Percentiles rank a stretch among this genome's conserved stretches.
Conservation (phyloP, 2,113 vertebrate genomes). For the Anser cygnoides region DNA sequence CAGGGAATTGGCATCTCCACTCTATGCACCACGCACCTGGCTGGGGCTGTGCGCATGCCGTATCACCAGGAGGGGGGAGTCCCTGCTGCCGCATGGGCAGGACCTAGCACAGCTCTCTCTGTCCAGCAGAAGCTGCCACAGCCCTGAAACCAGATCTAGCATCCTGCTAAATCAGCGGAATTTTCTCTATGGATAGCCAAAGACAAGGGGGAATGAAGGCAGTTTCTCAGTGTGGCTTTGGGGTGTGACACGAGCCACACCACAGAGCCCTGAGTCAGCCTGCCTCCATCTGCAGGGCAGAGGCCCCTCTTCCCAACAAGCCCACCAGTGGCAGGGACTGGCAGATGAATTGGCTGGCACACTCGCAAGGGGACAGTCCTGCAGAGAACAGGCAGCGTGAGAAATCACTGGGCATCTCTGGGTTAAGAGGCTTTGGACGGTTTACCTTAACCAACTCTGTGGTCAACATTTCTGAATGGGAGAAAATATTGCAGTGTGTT, state of each 20-base stretch:
- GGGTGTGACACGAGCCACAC: background rate
- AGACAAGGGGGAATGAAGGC: background rate
- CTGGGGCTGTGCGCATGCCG: background rate
- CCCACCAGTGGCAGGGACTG: background rate
- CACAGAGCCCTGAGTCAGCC: background rate
- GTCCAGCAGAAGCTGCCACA: background rate
- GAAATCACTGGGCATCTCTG: background rate
- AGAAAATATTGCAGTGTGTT: background rate
- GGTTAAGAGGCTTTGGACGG: background rate
- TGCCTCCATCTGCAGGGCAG: background rate
- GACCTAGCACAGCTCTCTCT: background rate
- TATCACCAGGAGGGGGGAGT: background rate
- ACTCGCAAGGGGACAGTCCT: rapidly evolving
- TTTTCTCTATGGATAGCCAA: background rate
- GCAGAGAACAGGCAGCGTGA: background rate
- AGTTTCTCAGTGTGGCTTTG: background rate
- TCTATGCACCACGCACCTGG: background rate
- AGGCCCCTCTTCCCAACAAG: background rate
- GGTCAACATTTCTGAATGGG: background rate
- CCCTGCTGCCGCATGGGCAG: background rate
- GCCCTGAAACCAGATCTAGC: background rate
- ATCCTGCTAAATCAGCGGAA: background rate
- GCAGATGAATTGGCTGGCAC: background rate
- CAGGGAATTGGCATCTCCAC: background rate
- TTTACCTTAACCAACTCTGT: background rate